Evolutionary conservation across 2,113 vertebrate genomes (phyloP), one percentile per base, ranked within the genome.

Genomic region (Scatophagus argus): DNA sequence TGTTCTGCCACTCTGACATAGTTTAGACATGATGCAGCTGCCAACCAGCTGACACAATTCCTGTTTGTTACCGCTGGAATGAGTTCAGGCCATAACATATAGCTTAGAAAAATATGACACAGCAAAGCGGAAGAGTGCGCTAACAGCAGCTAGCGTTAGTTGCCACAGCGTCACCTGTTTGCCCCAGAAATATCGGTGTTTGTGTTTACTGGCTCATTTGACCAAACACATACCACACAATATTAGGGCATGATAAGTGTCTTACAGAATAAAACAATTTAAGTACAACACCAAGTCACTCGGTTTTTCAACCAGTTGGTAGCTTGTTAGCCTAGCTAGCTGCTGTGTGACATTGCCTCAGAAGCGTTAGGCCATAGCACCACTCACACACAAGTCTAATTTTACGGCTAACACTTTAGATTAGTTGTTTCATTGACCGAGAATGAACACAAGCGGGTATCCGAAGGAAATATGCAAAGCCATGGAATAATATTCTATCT

Each of bases 351-450:
- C 78, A 36, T 31, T 49, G 8, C 38, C 49, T 46, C 14, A 8
- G 73, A 29, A 58, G 47, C 44, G 67, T 62, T 81, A 84, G 90
- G 88, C 90, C 90, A 51, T 10, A 62, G 66, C 9, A 41, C 0
- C 54, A 0, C 60, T 68, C 46, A 32, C 31, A 41, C 1, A 51
- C 54, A 11, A 0, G 27, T 11, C 43, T 52, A 29, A n/a, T 49
- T 68, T 36, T 32, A 10, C 21, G 16, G 19, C 4, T 2, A 2
- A 74, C 1, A 44, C 32, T 44, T 13, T 0, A 19, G 3, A 19
- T 1, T 0, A 14, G 14, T 8, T 27, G 6, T 3, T 31, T 1
- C 27, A 41, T 3, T 13, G 21, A 17, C 16, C 13, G 0, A 25
- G 3, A 27, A 3, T 5, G 9, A 17, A 34, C 16, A 25, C 41